phyloP scores from a whole-genome alignment of 1,140 invertebrate genomes.

The Lucilia cuprina region DNA sequence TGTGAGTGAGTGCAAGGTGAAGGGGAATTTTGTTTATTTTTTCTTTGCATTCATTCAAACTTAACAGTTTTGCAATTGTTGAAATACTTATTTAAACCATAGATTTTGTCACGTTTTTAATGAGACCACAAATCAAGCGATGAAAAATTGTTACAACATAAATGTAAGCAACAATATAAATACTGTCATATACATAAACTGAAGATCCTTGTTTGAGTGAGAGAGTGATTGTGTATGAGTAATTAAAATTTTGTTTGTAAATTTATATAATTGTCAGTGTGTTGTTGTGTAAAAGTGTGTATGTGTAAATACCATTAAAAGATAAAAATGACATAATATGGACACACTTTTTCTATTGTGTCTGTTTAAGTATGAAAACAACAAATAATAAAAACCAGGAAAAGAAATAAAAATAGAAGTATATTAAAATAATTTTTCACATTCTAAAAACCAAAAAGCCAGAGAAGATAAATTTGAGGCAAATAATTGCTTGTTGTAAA shows the following conservation, averaged over 20 bases:
- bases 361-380: neutral
- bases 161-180: neutral
- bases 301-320: neutral
- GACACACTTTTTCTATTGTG: neutral
- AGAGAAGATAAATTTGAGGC: neutral
- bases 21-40: neutral
- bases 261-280: neutral
- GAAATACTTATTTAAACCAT: neutral
- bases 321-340: slow-evolving; percentile 7
- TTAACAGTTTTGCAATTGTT: neutral
- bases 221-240: neutral
- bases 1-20: neutral
- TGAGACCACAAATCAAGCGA: slow-evolving; percentile 34
- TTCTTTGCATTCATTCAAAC: neutral
- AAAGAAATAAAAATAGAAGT: neutral
- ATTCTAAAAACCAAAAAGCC: neutral
- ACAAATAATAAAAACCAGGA: neutral
- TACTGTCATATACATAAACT: neutral
- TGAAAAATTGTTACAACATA: slow-evolving; percentile 29
- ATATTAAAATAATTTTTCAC: neutral
- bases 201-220: neutral
- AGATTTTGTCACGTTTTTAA: slow-evolving; percentile 34
- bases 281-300: neutral
- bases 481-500: neutral
- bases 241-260: neutral